A percentile compares a stretch with the other conserved stretches of the same genome.
These are phyloP conservation scores for Alauda arvensis DNA, from an alignment of 2,797 vertebrate species.

Conservation along the genomic window DNA sequence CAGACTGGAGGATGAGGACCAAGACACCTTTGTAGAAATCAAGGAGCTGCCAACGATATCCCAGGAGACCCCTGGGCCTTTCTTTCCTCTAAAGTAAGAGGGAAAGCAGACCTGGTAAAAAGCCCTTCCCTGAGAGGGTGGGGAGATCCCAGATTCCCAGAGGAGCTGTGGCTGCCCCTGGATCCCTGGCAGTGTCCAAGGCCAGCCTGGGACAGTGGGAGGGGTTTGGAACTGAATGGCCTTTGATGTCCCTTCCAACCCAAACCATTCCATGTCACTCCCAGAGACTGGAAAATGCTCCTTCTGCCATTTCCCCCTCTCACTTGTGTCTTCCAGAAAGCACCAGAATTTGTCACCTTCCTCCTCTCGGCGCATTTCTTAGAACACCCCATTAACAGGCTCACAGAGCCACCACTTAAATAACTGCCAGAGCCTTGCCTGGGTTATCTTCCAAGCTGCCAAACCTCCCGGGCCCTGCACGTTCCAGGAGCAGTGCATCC, in stretches of 20 bases:
- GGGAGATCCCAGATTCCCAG: background rate
- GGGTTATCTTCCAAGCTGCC: background rate
- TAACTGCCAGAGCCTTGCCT: background rate
- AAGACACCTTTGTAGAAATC: background rate
- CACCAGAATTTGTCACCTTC: background rate
- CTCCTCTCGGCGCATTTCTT: background rate
- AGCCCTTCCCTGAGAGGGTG: background rate
- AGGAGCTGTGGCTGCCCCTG: background rate
- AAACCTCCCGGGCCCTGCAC: background rate
- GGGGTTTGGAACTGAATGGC: background rate
- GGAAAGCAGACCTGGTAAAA: background rate
- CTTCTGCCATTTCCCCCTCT: background rate
- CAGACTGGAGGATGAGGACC: background rate
- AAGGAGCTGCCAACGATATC: background rate
- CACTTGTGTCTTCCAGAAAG: background rate
- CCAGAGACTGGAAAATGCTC: background rate
- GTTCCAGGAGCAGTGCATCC: background rate
- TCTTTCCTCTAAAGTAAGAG: too few species aligned
- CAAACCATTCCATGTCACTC: background rate
- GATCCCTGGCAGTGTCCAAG: background rate
- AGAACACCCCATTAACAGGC: constrained; percentile 8
- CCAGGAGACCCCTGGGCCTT: background rate
- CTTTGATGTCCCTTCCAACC: background rate
- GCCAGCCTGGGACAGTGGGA: background rate
- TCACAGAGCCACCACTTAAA: constrained; percentile 11